Evolutionary conservation across 2,888 invertebrate species (phyloP), one percentile per base, ranked within the genome.

Genomic region (Liodrosophila aerea): DNA sequence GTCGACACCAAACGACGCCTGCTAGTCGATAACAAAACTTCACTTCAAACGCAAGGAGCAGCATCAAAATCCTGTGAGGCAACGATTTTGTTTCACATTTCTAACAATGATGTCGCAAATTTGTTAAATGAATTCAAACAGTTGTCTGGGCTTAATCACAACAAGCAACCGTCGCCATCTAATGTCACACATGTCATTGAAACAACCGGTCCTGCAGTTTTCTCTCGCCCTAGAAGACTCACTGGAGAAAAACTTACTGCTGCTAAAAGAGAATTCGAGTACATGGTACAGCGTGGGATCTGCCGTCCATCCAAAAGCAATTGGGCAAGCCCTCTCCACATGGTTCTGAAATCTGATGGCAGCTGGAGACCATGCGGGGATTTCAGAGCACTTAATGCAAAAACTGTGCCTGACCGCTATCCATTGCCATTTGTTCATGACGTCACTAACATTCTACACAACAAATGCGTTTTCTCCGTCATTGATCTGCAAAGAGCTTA

Each of bases 401-500:
- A 7, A 12, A 34, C 13, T 12, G 33, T 33, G 5, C 33, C 34
- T 7, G 12, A 12, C 22, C 27, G 40, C 0, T 29, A 40, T 7
- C 27, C 40, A 2, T 7, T 40, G 2, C 34, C 34, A 13, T 34
- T 34, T 34, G 2, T 13, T 7, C 12, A 34, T 4, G 34, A 13
- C 13, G 13, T 34, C 13, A 11, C 40, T 12, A 27, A 40, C 12
- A 27, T 40, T 4, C 16, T 22, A 12, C 12, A 12, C 27, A 40
- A 12, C 11, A 40, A 40, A 27, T 1, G 13, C 4, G n/a, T 40
- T 12, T 40, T 27, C n/a, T 40, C 27, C 12, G 22, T 40, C 2
- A 27, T 40, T 7, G 40, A 40, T n/a, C 22, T 40, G 40, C 27
- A 40, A 27, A 27, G 27, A 27, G 40, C 40, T 34, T 34, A 34